Base-by-base conservation (phyloP, 23 tunicate species). In the Clavelina lepadiformis region DNA sequence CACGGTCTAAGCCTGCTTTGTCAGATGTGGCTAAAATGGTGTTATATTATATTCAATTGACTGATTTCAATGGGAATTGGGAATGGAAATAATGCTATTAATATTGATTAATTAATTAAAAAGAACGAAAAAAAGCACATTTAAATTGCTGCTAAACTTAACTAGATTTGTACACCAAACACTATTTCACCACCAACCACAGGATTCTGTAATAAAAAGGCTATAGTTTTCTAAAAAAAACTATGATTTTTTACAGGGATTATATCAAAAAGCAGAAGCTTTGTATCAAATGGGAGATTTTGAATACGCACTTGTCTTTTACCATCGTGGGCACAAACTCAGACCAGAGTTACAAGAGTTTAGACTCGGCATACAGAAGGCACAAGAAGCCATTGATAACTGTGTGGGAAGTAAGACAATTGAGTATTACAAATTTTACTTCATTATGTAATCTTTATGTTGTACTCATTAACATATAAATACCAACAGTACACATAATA, bases 311-410 rank as follows among this genome's bases (percentile, higher is more conserved):
- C 70, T 93, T 2, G 98, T 93, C 2, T 83, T 83, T 79, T 93
- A 84, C 64, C 98, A 93, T 61, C 67, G 98, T 47, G 98, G 98
- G 1, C 94, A 93, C 56, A 93, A 79, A 33, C 67, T 93, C 1
- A 59, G 98, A 33, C 98, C 98, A 18, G 98, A 93, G 71, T 76
- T 93, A 18, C 84, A 93, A 55, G 93, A 93, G 45, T 93, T 93
- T 63, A 73, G 98, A 24, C 82, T 93, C 31, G 98, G 98, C 54
- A 93, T 93, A 29, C 98, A 93, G 49, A 93, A 93, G 69, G 87
- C 98, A 3, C 98, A 93, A 38, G 98, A 93, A 62, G 98, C 98
- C 28, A 83, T 93, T 28, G 77, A 81, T 38, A 81, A 89, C 54
- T 89, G 97, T 71, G 97, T 89, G 62, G 97, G 97, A 81, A 89